Base-by-base conservation (phyloP, 2,113 vertebrate species). In the Tragulus kanchil region DNA sequence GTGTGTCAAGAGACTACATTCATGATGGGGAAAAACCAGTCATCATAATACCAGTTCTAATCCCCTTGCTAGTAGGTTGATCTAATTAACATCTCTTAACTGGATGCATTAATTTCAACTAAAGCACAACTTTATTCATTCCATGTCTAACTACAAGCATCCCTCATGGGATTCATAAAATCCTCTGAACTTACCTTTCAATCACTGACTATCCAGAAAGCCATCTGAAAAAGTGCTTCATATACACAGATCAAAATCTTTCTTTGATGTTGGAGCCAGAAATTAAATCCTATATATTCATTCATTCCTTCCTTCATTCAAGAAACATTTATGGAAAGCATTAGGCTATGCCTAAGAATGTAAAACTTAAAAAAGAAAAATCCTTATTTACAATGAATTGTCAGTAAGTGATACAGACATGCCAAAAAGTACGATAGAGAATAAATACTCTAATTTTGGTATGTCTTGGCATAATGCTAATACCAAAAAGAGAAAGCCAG, bases 11-110 rank as follows among this genome's bases (percentile, higher is more conserved):
- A 73, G 50, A 73, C 56, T 79, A 85, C 0, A 10, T 77, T 59
- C 88, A 67, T 83, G 85, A 77, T n/a, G 13, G 45, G 45, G n/a
- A 75, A 85, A 84, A 96, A 78, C 3, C 11, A 94, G 50, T 87
- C 54, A 79, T 67, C 50, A 52, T 71, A 84, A 94, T 62, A 82
- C 50, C 28, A 93, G 23, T 88, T 81, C 52, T 95, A 91, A 90
- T 75, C 42, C 65, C 45, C 91, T 95, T 73, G 77, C 84, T 96
- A 45, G 67, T 17, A 75, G 25, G 78, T 79, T 95, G 67, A 85
- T 85, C 36, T 92, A 94, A 96, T 93, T 95, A 97, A 64, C 50
- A 79, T 84, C 9, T 77, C 45, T 78, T 93, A 96, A 94, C n/a
- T 93, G 67, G 17, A 54, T 90, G 36, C 95, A 54, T 92, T 96